Conservation (phyloP, 2,888 invertebrate genomes). For the Morpho helenor region DNA sequence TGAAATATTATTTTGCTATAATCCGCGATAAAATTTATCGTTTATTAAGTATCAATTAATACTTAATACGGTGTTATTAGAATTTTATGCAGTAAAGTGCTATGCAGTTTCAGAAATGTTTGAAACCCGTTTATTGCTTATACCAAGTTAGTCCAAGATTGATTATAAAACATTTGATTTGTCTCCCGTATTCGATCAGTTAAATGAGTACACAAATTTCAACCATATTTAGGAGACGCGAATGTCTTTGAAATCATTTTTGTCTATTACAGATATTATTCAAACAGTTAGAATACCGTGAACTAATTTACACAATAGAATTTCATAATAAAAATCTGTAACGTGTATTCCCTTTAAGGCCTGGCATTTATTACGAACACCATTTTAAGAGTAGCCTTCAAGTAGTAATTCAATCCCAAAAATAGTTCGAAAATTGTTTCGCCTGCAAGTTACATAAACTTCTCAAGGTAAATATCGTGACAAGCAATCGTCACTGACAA, state of each 20-base stretch:
- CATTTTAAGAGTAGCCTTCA: conserved; percentile 21
- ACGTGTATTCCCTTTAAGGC: conserved; percentile 4
- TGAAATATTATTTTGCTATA: too few relatives aligned
- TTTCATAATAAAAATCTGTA: conserved; percentile 2
- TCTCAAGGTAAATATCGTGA: conserved; percentile 40
- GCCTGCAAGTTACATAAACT: conserved; percentile 35
- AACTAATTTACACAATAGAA: conserved; percentile 5
- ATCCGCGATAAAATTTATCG: too few relatives aligned
- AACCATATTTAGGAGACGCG: too few relatives aligned
- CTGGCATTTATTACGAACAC: conserved; percentile 13
- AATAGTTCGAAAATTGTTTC: conserved; percentile 39
- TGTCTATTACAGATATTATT: not conserved
- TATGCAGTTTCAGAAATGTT: too few relatives aligned
- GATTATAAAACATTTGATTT: too few relatives aligned
- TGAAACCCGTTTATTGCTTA: too few relatives aligned
- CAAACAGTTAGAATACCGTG: not conserved
- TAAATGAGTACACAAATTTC: too few relatives aligned
- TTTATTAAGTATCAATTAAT: too few relatives aligned
- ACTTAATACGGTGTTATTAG: too few relatives aligned
- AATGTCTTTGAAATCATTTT: not conserved
- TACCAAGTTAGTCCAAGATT: too few relatives aligned
- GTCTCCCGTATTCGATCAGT: too few relatives aligned
- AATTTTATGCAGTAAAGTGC: too few relatives aligned
- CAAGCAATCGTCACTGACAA: conserved; percentile 14
- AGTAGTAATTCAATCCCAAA: conserved; percentile 29